Evolutionary conservation across 2,888 invertebrate genomes (phyloP).

Genomic region (Aricia artaxerxes): DNA sequence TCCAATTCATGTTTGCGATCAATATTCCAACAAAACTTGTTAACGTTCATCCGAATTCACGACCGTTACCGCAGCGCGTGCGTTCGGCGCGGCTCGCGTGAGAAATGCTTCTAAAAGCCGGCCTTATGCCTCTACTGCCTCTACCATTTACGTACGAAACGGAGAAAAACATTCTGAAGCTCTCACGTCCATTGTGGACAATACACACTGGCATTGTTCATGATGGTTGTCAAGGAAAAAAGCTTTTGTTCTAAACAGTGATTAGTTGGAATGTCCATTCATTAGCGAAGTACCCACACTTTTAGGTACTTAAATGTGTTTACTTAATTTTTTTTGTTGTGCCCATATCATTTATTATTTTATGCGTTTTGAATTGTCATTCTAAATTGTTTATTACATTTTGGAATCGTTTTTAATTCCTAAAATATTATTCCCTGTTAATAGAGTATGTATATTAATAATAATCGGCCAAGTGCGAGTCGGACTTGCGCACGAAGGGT

Average conservation of each 20-base stretch:
- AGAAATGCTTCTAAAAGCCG: conserved; percentile 54
- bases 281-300: conserved; percentile 6
- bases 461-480: too few relatives aligned
- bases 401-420: too few relatives aligned
- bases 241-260: conserved; percentile 24
- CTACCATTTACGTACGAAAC: conserved; percentile 30
- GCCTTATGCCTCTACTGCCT: neutral
- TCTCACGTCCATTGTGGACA: conserved; percentile 43
- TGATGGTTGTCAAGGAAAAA: conserved; percentile 33
- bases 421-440: too few relatives aligned
- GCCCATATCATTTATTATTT: neutral
- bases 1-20: conserved; percentile 54
- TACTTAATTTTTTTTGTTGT: neutral
- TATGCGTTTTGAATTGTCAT: neutral
- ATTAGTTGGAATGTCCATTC: conserved; percentile 17
- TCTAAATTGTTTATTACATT: neutral
- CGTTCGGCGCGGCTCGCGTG: conserved; percentile 65
- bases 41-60: conserved; percentile 41
- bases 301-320: neutral
- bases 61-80: conserved; percentile 58
- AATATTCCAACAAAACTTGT: conserved; percentile 35
- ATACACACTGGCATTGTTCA: conserved; percentile 46
- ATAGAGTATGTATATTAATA: too few relatives aligned
- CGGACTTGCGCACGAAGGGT: too few relatives aligned
- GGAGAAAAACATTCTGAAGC: conserved; percentile 32